Percentiles rank a stretch among this genome's conserved stretches.
Conservation (phyloP, 2,888 invertebrate genomes). For the Smittia sp. region DNA sequence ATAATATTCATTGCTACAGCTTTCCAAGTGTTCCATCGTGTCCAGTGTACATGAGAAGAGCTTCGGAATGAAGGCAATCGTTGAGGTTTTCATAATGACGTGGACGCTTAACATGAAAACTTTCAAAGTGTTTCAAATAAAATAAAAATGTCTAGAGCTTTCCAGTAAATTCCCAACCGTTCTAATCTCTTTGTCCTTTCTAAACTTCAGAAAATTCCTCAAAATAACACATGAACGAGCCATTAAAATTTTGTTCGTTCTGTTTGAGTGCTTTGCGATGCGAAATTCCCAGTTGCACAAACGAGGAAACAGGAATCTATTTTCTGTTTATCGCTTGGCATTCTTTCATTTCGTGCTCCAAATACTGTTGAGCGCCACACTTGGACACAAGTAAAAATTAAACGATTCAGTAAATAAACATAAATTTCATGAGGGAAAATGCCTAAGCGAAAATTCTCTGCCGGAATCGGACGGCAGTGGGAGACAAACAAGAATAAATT, state of each 20-base stretch:
- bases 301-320: background rate
- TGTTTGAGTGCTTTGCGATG: background rate
- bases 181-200: too few relatives aligned
- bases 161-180: too few relatives aligned
- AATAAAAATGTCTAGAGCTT: too few relatives aligned
- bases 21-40: background rate
- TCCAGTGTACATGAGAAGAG: too few relatives aligned
- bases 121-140: too few relatives aligned
- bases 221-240: background rate
- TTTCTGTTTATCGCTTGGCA: constrained; percentile 1
- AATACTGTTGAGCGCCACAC: constrained; percentile 7
- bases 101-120: too few relatives aligned
- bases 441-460: constrained; percentile 23
- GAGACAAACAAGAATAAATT: constrained; percentile 30
- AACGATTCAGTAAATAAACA: constrained; percentile 41
- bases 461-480: constrained; percentile 2
- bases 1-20: background rate
- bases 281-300: background rate
- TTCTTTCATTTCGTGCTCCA: background rate
- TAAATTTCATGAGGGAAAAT: constrained; percentile 36
- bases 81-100: too few relatives aligned
- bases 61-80: too few relatives aligned
- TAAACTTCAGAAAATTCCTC: background rate
- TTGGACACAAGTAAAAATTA: constrained; percentile 32
- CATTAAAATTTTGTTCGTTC: background rate